Evolutionary conservation across 1,140 invertebrate genomes (phyloP).

Genomic region (Vanessa atalanta): DNA sequence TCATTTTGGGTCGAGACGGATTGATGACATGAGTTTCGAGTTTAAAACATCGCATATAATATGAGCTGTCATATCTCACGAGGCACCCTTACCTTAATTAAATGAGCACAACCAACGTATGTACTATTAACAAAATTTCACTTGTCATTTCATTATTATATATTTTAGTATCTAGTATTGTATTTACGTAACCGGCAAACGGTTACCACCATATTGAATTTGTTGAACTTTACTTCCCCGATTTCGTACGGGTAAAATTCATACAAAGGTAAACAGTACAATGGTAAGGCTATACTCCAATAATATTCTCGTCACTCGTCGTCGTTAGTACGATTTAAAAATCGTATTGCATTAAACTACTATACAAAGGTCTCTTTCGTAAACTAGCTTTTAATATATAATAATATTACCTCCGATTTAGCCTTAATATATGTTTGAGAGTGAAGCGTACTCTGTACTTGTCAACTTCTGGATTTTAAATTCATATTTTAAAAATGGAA

Average conservation of each 20-base stretch:
- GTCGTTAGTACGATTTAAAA: too few species aligned
- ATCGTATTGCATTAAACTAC: background rate
- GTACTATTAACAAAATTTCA: conserved; percentile 1
- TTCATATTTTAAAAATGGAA: background rate
- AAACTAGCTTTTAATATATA: background rate
- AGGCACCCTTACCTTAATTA: conserved; percentile 23
- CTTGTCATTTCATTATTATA: background rate
- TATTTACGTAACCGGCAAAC: too few species aligned
- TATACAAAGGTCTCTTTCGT: conserved; percentile 1
- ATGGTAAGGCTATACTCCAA: too few species aligned
- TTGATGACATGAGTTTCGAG: background rate
- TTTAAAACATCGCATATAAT: conserved; percentile 1
- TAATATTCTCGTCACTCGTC: too few species aligned
- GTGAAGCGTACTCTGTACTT: conserved; percentile 12
- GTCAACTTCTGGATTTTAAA: conserved; percentile 24
- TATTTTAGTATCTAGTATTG: background rate
- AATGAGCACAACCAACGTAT: background rate
- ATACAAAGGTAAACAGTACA: too few species aligned
- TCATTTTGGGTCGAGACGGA: background rate
- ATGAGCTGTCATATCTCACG: conserved; percentile 17
- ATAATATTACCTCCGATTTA: background rate
- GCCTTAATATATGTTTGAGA: conserved; percentile 18
- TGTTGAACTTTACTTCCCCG: too few species aligned
- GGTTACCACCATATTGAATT: too few species aligned
- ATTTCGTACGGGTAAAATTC: too few species aligned